Percentiles rank a stretch among this genome's conserved stretches.
These are phyloP conservation scores for Troides oblongomaculatus DNA, from an alignment of 2,888 invertebrate genomes.

Conservation along the genomic window DNA sequence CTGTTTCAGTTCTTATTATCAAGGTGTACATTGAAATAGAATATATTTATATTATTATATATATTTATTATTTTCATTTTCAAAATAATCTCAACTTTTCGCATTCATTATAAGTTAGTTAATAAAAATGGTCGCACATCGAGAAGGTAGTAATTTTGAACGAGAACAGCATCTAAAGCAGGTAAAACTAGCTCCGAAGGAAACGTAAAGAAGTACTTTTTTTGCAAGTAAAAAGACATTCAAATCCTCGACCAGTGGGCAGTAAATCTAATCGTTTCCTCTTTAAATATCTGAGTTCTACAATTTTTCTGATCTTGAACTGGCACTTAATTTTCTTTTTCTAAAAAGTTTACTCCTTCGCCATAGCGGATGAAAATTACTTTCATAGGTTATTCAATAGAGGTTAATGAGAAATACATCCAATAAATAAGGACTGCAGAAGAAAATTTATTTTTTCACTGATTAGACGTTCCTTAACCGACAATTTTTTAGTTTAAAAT, in stretches of 20 bases:
- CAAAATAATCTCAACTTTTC: too few relatives aligned
- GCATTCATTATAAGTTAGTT: not conserved
- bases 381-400: slow-evolving; percentile 22
- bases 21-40: not conserved
- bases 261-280: not conserved
- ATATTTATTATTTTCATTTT: too few relatives aligned
- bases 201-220: not conserved
- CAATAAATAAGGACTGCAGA: slow-evolving; percentile 23
- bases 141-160: not conserved
- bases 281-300: not conserved
- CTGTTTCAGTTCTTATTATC: slow-evolving; percentile 1
- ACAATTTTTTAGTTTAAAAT: slow-evolving; percentile 5
- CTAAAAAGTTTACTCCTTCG: slow-evolving; percentile 5
- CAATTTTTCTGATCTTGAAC: not conserved
- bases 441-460: slow-evolving; percentile 21
- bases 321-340: slow-evolving; percentile 1
- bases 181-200: not conserved
- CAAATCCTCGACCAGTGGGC: not conserved
- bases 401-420: slow-evolving; percentile 24
- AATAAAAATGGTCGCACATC: not conserved
- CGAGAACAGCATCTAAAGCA: not conserved
- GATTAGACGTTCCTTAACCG: slow-evolving; percentile 21
- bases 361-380: slow-evolving; percentile 23
- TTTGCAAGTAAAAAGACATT: not conserved
- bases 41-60: too few relatives aligned